These are phyloP conservation scores for Ceyx erithaca DNA, from an alignment of 2,797 vertebrate species.

Conservation along the genomic window DNA sequence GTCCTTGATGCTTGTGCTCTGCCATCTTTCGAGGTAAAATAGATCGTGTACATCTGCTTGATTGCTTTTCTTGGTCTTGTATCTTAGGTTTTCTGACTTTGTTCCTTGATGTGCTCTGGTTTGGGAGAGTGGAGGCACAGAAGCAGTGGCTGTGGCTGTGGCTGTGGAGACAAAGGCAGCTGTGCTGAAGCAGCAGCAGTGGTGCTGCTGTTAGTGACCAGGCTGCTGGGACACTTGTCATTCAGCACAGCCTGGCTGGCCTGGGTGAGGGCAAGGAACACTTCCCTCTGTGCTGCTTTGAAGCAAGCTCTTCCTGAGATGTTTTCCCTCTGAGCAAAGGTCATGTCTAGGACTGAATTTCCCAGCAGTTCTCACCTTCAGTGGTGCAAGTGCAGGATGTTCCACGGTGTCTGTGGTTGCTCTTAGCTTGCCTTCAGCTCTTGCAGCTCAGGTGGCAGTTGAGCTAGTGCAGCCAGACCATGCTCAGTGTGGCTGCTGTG, in stretches of 20 bases:
- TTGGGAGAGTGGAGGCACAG: not conserved
- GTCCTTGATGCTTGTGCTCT: not conserved
- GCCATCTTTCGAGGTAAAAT: not conserved
- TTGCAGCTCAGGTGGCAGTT: not conserved
- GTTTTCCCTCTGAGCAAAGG: not conserved
- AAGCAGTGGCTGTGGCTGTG: not conserved
- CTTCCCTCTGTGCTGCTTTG: not conserved
- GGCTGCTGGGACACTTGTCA: fast-evolving
- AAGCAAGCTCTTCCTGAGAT: not conserved
- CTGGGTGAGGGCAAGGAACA: not conserved
- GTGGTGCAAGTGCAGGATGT: not conserved
- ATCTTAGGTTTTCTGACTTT: not conserved
- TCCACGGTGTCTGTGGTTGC: fast-evolving
- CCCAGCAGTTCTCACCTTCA: not conserved
- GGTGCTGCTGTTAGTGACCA: not conserved
- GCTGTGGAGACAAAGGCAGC: fast-evolving
- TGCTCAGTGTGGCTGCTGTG: fast-evolving
- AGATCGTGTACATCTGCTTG: not conserved
- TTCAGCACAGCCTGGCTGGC: not conserved
- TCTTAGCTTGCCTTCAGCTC: not conserved
- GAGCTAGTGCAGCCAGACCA: not conserved
- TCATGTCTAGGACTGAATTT: not conserved
- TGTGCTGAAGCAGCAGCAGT: not conserved
- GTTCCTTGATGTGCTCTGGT: not conserved
- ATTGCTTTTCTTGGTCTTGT: not conserved